phyloP scores from a whole-genome alignment of 1,140 invertebrate genomes.

The Formica exsecta region DNA sequence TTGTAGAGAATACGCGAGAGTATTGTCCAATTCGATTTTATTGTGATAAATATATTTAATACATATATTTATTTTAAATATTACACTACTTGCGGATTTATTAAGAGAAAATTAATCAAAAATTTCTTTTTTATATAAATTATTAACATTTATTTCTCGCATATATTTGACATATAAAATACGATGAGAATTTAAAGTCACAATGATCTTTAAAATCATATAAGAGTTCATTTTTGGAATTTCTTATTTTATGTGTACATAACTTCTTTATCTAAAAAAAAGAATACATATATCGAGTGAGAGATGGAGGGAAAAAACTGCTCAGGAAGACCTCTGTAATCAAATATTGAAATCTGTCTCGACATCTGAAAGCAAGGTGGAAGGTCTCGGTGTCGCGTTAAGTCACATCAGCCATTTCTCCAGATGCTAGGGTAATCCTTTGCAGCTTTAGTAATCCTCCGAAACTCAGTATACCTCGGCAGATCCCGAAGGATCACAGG shows the following conservation, averaged over 20 bases:
- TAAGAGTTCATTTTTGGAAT: too few species aligned
- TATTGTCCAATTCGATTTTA: background rate
- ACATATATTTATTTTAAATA: background rate
- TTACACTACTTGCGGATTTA: background rate
- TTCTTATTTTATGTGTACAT: background rate
- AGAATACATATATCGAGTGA: too few species aligned
- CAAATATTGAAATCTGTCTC: constrained; percentile 56
- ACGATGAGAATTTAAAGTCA: background rate
- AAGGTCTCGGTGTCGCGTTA: constrained; percentile 44
- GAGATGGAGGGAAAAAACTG: background rate
- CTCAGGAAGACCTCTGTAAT: background rate
- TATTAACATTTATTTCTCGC: background rate
- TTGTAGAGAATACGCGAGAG: background rate
- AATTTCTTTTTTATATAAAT: background rate
- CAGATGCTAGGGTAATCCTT: constrained; percentile 60
- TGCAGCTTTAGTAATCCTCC: constrained; percentile 57
- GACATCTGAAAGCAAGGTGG: constrained; percentile 5
- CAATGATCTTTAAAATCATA: background rate
- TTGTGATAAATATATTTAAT: constrained; percentile 7
- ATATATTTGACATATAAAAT: background rate
- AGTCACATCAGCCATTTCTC: constrained; percentile 64
- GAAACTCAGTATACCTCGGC: constrained; percentile 37
- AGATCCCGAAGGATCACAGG: constrained; percentile 45
- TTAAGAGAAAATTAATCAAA: background rate
- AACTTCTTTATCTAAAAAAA: background rate